Base-by-base conservation (phyloP, 2,888 invertebrate genomes). In the Clivina fossor region DNA sequence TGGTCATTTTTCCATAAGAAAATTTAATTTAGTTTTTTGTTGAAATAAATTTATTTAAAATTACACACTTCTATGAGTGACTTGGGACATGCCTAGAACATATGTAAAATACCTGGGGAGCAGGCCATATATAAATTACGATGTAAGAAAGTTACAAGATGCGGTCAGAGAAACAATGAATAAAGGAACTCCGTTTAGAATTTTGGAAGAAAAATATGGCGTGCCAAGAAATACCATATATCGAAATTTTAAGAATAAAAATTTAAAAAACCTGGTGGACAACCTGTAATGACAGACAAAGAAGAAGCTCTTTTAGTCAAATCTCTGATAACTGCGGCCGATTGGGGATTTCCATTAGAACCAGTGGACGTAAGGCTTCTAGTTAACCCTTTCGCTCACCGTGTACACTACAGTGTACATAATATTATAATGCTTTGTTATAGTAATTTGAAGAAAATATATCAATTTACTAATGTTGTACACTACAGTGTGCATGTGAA, bases 231-330 rank as follows among this genome's bases (percentile, higher is more conserved):
- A 26, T 8, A 26, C 26, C 8, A 26, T 26, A 7, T 26, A 8
- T 26, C 26, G 26, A 26, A 5, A 26, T 26, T 7, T 26, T 13
- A 37, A 13, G 37, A 37, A 37, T 37, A 37, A 37, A 37, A 37
- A 37, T 37, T 37, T 37, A 37, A 37, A 37, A 37, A 37, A 37
- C 37, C 37, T 13, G 37, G 37, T 37, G 15, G 37, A 7, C 37
- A 37, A 37, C n/a, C 37, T 5, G 37, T 37, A 37, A 37, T 37
- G 37, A 37, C 37, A 37, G 37, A 37, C n/a, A 37, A 37, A n/a
- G n/a, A n/a, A n/a, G n/a, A 26, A 26, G 26, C 26, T 26, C 8
- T 26, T 26, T 26, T 26, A 26, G 26, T 26, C 8, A 26, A 26
- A 26, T 26, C 26, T 26, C 26, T 26, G 26, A 26, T 26, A 7